phyloP scores from a whole-genome alignment of 2,888 invertebrate species.

The Athripsodes cinereus region DNA sequence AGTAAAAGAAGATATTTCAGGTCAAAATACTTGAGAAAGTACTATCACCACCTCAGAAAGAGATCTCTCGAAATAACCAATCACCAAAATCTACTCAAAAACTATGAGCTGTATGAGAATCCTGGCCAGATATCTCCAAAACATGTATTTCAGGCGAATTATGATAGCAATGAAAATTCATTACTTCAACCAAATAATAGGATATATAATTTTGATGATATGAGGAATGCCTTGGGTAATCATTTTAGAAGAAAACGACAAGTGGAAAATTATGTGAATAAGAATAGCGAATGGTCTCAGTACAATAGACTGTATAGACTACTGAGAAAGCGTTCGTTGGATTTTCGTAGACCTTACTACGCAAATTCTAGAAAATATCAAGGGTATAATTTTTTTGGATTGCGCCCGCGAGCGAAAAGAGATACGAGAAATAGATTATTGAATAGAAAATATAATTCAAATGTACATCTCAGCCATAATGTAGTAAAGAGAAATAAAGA shows the following conservation, averaged over 20 bases:
- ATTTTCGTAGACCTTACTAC: conserved; percentile 4
- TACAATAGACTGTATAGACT: conserved; percentile 2
- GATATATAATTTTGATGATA: background rate
- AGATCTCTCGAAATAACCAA: conserved; percentile 28
- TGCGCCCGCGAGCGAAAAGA: conserved; percentile 21
- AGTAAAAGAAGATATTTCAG: conserved; percentile 39
- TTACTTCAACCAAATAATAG: background rate
- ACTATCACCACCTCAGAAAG: conserved; percentile 38
- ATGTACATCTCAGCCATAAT: no score
- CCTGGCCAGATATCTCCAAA: background rate
- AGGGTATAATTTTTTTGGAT: conserved; percentile 23
- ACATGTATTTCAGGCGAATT: no score
- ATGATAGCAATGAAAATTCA: no score
- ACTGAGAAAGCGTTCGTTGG: conserved; percentile 11
- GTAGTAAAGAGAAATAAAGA: no score
- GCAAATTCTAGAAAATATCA: conserved; percentile 7
- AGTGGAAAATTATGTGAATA: background rate
- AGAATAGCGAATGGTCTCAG: background rate
- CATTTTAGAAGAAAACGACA: conserved; percentile 12
- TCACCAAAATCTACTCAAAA: conserved; percentile 16
- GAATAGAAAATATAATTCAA: background rate
- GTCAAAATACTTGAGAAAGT: conserved; percentile 42
- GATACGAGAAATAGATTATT: conserved; percentile 16
- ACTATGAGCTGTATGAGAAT: conserved; percentile 7
- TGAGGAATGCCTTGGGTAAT: background rate